phyloP scores from a whole-genome alignment of 1,140 invertebrate genomes.

The Meloidogyne chitwoodi region DNA sequence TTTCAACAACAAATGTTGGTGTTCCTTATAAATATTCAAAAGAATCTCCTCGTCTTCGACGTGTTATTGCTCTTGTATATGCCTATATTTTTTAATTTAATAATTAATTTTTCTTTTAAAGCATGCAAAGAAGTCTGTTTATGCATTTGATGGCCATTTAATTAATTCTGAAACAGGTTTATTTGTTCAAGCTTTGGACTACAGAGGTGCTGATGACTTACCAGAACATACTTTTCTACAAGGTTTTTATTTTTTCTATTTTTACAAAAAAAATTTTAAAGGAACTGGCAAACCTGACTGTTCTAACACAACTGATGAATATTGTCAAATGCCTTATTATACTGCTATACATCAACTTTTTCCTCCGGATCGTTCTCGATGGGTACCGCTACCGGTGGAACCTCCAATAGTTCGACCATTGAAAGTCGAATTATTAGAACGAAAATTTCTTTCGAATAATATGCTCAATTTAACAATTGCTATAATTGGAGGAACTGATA shows the following conservation, averaged over 20 bases:
- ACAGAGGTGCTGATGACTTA: constrained; percentile 50
- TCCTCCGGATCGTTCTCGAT: constrained; percentile 47
- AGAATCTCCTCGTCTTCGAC: constrained; percentile 43
- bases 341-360: constrained; percentile 58
- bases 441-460: constrained; percentile 30
- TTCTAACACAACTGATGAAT: constrained; percentile 50
- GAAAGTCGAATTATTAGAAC: constrained; percentile 41
- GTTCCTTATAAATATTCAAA: constrained; percentile 56
- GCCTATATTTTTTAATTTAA: background rate
- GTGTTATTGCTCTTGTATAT: constrained; percentile 55
- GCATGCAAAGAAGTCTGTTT: constrained; percentile 1
- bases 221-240: constrained; percentile 58
- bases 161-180: constrained; percentile 43
- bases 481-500: constrained; percentile 40
- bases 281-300: constrained; percentile 46
- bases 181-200: constrained; percentile 56
- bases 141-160: constrained; percentile 26
- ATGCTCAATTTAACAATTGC: constrained; percentile 50
- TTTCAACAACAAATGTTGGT: constrained; percentile 51
- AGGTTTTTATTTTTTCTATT: constrained; percentile 27
- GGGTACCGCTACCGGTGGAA: constrained; percentile 52
- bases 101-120: constrained; percentile 41
- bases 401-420: constrained; percentile 43
- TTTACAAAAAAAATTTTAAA: background rate
- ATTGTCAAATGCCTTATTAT: constrained; percentile 58